phyloP scores from a whole-genome alignment of 2,113 vertebrate genomes.

The Smithornis capensis region DNA sequence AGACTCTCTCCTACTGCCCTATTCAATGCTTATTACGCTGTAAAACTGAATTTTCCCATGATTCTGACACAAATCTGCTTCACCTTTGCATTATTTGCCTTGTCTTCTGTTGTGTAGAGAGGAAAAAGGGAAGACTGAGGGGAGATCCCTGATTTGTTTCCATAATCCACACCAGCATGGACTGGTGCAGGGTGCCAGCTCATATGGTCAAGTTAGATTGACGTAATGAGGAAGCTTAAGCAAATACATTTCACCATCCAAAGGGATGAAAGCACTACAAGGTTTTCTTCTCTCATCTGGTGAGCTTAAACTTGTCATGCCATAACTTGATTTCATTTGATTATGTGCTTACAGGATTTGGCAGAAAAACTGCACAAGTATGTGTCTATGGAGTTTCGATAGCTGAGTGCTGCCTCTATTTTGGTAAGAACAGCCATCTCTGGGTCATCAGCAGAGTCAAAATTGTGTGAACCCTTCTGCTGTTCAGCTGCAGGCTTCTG shows the following conservation, averaged over 20 bases:
- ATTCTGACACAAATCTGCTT: not conserved
- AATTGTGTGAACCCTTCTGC: not conserved
- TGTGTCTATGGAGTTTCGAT: not conserved
- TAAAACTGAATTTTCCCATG: not conserved
- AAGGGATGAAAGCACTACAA: not conserved
- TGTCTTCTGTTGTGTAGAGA: not conserved
- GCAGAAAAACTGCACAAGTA: not conserved
- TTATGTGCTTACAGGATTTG: not conserved
- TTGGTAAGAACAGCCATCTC: not conserved
- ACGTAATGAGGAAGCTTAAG: not conserved
- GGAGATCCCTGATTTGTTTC: not conserved
- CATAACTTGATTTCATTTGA: not conserved
- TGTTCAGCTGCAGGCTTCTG: not conserved
- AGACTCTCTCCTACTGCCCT: not conserved
- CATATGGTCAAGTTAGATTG: not conserved
- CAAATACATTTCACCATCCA: not conserved
- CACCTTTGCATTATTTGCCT: not conserved
- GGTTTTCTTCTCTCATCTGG: not conserved
- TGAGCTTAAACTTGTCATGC: not conserved
- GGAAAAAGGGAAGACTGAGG: not conserved
- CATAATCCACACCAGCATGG: too few relatives aligned
- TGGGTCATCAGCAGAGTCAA: not conserved
- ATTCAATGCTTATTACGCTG: not conserved
- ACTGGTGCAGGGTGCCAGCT: not conserved
- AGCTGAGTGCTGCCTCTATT: not conserved